Evolutionary conservation across 1,140 invertebrate species (phyloP).

Genomic region (Nasonia vitripennis): DNA sequence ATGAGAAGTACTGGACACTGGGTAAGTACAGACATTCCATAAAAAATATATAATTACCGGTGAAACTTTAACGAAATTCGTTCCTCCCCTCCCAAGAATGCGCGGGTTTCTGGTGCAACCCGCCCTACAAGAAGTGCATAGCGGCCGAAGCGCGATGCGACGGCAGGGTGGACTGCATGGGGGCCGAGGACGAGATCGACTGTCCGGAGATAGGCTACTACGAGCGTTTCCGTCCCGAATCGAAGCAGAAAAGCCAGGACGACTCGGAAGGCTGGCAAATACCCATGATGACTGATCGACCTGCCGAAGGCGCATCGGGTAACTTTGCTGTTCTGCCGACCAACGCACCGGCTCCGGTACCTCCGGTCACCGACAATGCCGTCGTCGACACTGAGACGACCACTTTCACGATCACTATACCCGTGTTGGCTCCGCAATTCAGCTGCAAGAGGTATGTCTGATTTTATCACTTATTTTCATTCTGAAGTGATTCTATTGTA

Average conservation of each 20-base stretch:
- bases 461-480: slow-evolving; percentile 38
- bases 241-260: background rate
- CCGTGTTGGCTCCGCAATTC: slow-evolving; percentile 45
- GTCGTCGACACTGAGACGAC: background rate
- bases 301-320: background rate
- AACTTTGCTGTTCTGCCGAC: background rate
- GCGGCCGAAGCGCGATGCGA: slow-evolving; percentile 80
- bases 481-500: background rate
- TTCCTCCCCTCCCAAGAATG: slow-evolving; percentile 35
- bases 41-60: too few species aligned
- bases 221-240: background rate
- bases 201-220: slow-evolving; percentile 69
- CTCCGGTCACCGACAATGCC: background rate
- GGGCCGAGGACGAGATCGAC: slow-evolving; percentile 84
- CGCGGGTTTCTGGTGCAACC: slow-evolving; percentile 79
- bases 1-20: background rate
- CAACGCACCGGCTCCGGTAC: background rate
- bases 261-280: background rate
- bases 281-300: background rate
- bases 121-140: slow-evolving; percentile 79
- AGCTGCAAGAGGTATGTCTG: slow-evolving; percentile 66
- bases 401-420: background rate
- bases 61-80: background rate
- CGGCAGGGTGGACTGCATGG: slow-evolving; percentile 83
- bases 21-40: background rate